Evolutionary conservation across 2,888 invertebrate species (phyloP), one percentile per base, ranked within the genome.

Genomic region (Cabera pusaria): DNA sequence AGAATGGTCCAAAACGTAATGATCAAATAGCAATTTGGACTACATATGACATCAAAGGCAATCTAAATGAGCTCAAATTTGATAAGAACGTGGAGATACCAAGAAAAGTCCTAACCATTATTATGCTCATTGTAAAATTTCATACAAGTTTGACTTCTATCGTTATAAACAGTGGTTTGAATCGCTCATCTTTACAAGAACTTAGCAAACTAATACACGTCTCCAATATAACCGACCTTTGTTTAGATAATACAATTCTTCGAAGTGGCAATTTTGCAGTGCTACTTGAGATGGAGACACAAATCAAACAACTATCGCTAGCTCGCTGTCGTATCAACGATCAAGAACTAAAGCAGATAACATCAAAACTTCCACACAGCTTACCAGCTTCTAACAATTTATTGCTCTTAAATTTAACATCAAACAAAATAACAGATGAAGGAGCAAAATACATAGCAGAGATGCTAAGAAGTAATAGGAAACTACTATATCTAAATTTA

Each of bases 401-500:
- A 21, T 34, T 40, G 0, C 39, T 63, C n/a, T 46, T 84, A 0
- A 82, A 78, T 46, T 39, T 85, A 14, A 53, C 79, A 1, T 59
- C 72, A 0, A 84, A 85, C 32, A 59, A 26, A 27, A 76, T 85
- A 5, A 73, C 79, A 0, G 72, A 83, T 48, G 5, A 40, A 0
- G 83, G 82, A 0, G 69, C 56, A 0, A 57, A 52, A 11, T 44
- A 46, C 38, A 34, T 84, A 26, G 70, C 64, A 1, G 43, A 68
- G 1, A 60, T 59, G 0, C 31, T 84, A 1, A 56, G 75, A 31
- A 41, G 66, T 0, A 85, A 84, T 31, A 60, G 74, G 37, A 52
- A 60, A 2, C 38, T 85, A 1, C 32, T 40, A 5, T 82, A 80
- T 36, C 28, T 84, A 6, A 83, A 79, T 49, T 36, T 85, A 31